Percentiles rank a stretch among this genome's conserved stretches.
These are phyloP conservation scores for Helarctos malayanus DNA, from an alignment of 2,797 vertebrate species.

Conservation along the genomic window DNA sequence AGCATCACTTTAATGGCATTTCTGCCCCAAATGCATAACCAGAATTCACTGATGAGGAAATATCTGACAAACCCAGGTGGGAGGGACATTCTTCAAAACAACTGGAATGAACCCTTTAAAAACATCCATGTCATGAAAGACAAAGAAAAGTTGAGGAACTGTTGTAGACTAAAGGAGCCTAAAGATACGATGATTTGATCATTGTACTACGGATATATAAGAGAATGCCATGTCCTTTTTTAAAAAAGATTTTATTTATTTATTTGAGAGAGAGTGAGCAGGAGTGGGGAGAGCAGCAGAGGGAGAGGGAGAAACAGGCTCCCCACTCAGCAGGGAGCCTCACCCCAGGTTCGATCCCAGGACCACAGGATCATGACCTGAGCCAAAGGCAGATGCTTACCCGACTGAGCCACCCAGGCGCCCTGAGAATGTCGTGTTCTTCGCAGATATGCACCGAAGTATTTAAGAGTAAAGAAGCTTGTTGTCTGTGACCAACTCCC, in stretches of 20 bases:
- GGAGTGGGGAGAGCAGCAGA: no score
- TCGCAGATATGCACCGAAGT: neutral
- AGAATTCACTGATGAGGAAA: neutral
- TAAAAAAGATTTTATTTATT: neutral
- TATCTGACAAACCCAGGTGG: neutral
- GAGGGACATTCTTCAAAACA: neutral
- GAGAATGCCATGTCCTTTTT: neutral
- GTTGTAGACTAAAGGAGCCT: neutral
- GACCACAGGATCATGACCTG: neutral
- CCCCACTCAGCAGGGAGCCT: neutral
- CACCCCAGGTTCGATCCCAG: accelerated
- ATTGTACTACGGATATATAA: neutral
- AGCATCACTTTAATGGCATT: neutral
- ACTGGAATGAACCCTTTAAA: neutral
- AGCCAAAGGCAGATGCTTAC: neutral
- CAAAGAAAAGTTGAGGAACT: neutral
- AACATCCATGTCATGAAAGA: neutral
- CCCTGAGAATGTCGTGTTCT: neutral
- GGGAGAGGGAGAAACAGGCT: neutral
- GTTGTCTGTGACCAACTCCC: neutral
- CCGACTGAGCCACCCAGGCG: neutral
- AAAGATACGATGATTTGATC: neutral
- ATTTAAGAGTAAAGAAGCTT: neutral
- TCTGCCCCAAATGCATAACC: neutral
- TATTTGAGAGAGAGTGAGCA: neutral